phyloP scores from a whole-genome alignment of 2,888 invertebrate genomes.

The Hydriomena furcata region DNA sequence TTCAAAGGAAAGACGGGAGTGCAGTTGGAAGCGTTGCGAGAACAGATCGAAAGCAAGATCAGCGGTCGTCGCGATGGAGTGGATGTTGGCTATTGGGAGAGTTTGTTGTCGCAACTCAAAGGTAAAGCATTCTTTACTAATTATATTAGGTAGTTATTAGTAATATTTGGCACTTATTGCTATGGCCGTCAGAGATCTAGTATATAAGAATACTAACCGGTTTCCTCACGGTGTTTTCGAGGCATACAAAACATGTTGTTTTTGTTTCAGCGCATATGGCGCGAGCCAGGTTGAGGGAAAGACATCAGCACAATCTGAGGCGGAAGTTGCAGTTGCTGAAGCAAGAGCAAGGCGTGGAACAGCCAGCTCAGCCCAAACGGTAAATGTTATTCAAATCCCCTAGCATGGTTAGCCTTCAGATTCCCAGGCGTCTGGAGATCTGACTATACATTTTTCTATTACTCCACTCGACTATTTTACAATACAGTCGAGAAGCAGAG shows the following conservation, averaged over 20 bases:
- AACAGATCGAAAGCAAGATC: constrained; percentile 94
- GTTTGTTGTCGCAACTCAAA: constrained; percentile 96
- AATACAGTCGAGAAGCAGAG: too few relatives aligned
- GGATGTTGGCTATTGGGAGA: constrained; percentile 99
- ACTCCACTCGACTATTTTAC: too few relatives aligned
- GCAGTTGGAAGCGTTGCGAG: constrained; percentile 92
- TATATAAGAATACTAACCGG: too few relatives aligned
- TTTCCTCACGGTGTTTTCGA: too few relatives aligned
- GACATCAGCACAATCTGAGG: constrained; percentile 94
- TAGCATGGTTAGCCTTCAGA: too few relatives aligned
- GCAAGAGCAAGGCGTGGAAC: constrained; percentile 87
- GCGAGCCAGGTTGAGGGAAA: constrained; percentile 94
- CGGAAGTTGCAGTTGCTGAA: constrained; percentile 95
- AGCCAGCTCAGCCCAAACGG: not conserved
- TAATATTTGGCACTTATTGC: too few relatives aligned
- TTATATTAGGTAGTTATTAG: too few relatives aligned
- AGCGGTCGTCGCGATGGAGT: constrained; percentile 93
- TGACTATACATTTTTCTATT: too few relatives aligned
- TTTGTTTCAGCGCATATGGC: constrained; percentile 93
- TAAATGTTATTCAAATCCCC: not conserved
- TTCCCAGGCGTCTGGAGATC: too few relatives aligned
- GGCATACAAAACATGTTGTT: too few relatives aligned
- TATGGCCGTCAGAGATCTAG: too few relatives aligned
- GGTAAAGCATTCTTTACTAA: too few relatives aligned
- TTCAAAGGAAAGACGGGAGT: constrained; percentile 96